Evolutionary conservation across 2,113 vertebrate genomes (phyloP).

Genomic region (Burhinus oedicnemus): DNA sequence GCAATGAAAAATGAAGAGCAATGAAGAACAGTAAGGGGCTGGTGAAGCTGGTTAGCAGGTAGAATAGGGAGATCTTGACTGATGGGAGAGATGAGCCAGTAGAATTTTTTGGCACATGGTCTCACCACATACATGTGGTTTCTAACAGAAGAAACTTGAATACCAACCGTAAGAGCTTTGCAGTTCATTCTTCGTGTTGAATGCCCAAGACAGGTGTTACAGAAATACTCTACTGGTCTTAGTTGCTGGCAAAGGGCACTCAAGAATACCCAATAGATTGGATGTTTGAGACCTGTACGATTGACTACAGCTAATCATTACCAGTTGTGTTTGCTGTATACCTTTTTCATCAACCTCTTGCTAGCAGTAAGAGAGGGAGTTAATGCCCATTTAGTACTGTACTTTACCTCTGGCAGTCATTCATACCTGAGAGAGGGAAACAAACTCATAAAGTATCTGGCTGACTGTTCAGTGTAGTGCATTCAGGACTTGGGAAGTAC

Average conservation of each 20-base stretch:
- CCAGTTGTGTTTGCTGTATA: not conserved
- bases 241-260: not conserved
- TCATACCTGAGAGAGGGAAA: not conserved
- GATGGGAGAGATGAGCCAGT: not conserved
- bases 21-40: not conserved
- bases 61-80: not conserved
- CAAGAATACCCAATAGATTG: not conserved
- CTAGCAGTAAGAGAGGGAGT: not conserved
- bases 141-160: not conserved
- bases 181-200: not conserved
- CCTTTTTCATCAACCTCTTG: not conserved
- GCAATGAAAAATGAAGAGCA: not conserved
- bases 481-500: not conserved
- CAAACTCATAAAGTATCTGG: not conserved
- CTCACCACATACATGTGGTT: not conserved
- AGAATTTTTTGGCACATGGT: not conserved
- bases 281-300: not conserved
- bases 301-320: not conserved
- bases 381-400: not conserved
- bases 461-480: not conserved
- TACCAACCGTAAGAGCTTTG: not conserved
- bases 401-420: not conserved
- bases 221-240: not conserved
- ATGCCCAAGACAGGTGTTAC: fast-evolving
- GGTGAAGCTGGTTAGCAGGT: not conserved